These are phyloP conservation scores for Phalanger gymnotis DNA, from an alignment of 2,797 vertebrate species.

Conservation along the genomic window DNA sequence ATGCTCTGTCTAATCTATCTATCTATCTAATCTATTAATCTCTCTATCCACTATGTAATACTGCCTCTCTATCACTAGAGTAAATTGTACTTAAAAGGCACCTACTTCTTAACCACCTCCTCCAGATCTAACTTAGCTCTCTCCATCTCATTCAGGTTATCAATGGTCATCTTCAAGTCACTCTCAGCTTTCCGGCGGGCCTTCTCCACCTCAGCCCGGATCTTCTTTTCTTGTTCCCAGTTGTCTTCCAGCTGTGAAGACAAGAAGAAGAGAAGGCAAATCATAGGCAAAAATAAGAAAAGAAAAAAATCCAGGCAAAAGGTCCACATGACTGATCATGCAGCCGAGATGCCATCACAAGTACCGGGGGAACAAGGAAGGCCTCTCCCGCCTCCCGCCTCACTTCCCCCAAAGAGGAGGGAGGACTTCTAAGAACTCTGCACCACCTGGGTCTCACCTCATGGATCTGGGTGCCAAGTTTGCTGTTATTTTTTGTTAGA, in stretches of 20 bases:
- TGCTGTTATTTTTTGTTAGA: conserved; percentile 85
- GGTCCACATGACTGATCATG: neutral
- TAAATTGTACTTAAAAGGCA: neutral
- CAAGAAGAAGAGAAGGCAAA: conserved; percentile 11
- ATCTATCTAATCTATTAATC: neutral
- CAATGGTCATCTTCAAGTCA: conserved; percentile 85
- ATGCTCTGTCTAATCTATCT: neutral
- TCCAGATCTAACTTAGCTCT: conserved; percentile 83
- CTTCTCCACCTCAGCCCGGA: conserved; percentile 85
- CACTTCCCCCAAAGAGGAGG: neutral
- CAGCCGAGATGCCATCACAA: neutral
- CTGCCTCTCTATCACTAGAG: neutral
- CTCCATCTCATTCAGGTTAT: conserved; percentile 86
- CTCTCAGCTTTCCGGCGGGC: conserved; percentile 83
- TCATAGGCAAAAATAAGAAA: neutral
- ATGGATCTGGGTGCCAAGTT: conserved; percentile 80
- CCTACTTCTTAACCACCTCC: conserved; percentile 86
- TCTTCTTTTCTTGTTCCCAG: conserved; percentile 88
- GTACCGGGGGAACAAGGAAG: neutral
- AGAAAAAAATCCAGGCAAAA: neutral
- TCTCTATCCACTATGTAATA: neutral
- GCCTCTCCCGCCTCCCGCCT: neutral
- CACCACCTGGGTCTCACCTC: conserved; percentile 72
- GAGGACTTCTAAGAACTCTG: neutral
- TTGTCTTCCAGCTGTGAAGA: conserved; percentile 82